Evolutionary conservation across 2,888 invertebrate genomes (phyloP), one percentile per base, ranked within the genome.

Genomic region (Diarsia rubi): DNA sequence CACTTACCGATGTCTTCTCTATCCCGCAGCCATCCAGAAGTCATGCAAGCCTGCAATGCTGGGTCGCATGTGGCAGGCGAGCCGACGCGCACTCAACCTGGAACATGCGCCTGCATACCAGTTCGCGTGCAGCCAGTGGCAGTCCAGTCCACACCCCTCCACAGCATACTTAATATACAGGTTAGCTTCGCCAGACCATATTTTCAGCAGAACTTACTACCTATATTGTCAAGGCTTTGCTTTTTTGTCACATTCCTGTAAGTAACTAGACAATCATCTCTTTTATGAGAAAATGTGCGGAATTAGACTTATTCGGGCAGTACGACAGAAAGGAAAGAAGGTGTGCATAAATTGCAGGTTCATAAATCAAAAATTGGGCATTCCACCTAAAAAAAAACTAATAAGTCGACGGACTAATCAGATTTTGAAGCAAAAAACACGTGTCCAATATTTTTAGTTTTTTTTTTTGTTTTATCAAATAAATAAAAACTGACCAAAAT

Each of bases 51-150:
- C 94, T 6, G 94, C 93, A 37, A 93, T 95, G 92, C 87, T 96
- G 73, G 91, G 92, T 14, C 93, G 95, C 66, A 91, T 95, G 78
- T 96, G 95, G 96, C 93, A 92, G 69, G 94, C 95, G 59, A 92
- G 92, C 78, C 90, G 94, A 63, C 93, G 95, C 14, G 93, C 95
- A 5, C 90, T 96, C 47, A 94, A 91, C 82, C 90, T 96, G 14
- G 94, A 96, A 21, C 94, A 96, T 77, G 90, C 93, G 14, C 94
- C 94, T 0, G 86, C 93, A 6, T 92, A 95, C 75, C 94, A 95
- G 80, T 96, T 96, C 83, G 96, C 94, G n/a, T 94, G 94, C 88
- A 96, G 97, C 84, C 96, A 97, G 95, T 97, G 97, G 97, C 97
- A 97, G 91, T 88, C 90, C n/a, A 94, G 94, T 60, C 91, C 92